A percentile compares a stretch with the other conserved stretches of the same genome.
These are phyloP conservation scores for Siphonodentalium dalli DNA, from an alignment of 2,888 invertebrate species.

Conservation along the genomic window DNA sequence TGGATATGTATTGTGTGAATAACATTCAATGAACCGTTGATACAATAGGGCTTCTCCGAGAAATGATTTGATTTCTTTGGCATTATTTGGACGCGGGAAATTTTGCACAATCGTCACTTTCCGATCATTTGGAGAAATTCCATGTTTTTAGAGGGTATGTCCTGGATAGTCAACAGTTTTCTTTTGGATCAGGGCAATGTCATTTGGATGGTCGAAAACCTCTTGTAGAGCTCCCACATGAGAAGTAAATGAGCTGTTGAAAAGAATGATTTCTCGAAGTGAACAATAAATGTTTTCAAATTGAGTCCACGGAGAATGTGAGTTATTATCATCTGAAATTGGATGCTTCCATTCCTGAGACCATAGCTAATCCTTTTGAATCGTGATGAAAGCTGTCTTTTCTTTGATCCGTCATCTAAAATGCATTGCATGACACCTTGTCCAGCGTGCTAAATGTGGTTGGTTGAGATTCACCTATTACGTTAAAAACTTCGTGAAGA, in stretches of 20 bases:
- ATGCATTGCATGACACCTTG: neutral
- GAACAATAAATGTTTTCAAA: conserved; percentile 34
- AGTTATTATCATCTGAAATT: conserved; percentile 29
- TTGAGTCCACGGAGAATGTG: conserved; percentile 30
- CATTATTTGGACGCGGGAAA: no score
- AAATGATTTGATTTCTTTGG: no score
- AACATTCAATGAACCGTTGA: no score
- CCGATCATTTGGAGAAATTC: no score
- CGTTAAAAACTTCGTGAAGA: no score
- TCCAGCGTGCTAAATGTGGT: no score
- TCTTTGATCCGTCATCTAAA: conserved; percentile 24
- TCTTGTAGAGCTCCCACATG: conserved; percentile 28
- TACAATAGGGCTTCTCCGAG: no score
- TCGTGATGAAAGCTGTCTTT: conserved; percentile 33
- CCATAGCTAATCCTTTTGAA: conserved; percentile 28
- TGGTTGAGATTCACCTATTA: no score
- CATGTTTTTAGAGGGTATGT: conserved; percentile 5
- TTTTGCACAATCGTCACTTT: no score
- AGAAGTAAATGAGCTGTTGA: conserved; percentile 28
- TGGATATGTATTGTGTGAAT: no score
- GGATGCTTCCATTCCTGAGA: conserved; percentile 27
- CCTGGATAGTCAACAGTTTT: conserved; percentile 13
- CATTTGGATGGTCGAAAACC: conserved; percentile 17
- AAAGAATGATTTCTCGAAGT: conserved; percentile 34
- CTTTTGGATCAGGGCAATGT: conserved; percentile 11